phyloP scores from a whole-genome alignment of 2,113 vertebrate genomes.

The Plestiodon gilberti region DNA sequence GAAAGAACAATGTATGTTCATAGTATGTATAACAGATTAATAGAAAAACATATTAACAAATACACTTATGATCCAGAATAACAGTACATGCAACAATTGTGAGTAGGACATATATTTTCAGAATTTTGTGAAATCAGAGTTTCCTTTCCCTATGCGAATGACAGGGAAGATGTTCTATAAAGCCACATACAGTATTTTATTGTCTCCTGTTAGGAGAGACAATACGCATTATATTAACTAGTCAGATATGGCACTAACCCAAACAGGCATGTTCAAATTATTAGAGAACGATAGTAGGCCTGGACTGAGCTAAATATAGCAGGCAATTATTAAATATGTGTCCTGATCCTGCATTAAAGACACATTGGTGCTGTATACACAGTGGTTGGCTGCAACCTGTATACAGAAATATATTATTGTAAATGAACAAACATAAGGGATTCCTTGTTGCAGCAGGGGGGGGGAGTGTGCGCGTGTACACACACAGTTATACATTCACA shows the following conservation, averaged over 20 bases:
- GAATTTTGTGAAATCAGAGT: slow-evolving; percentile 8
- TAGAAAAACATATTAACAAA: slow-evolving; percentile 27
- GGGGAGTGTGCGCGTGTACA: not conserved
- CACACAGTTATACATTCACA: not conserved
- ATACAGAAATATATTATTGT: slow-evolving; percentile 40
- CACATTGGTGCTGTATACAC: slow-evolving; percentile 12
- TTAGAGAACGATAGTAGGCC: slow-evolving; percentile 32
- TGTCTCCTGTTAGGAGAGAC: slow-evolving; percentile 27
- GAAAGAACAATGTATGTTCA: not conserved
- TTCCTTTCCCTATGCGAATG: slow-evolving; percentile 21
- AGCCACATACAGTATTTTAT: not conserved
- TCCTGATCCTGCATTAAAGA: slow-evolving; percentile 29
- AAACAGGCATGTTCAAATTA: slow-evolving; percentile 34
- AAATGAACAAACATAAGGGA: slow-evolving; percentile 40
- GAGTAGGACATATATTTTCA: not conserved
- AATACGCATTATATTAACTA: slow-evolving; percentile 10
- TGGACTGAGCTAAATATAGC: slow-evolving; percentile 13
- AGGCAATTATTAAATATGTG: slow-evolving; percentile 16
- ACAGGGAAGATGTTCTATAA: slow-evolving; percentile 29
- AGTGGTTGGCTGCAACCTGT: not conserved
- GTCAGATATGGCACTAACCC: slow-evolving; percentile 16
- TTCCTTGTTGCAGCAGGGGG: slow-evolving; percentile 22
- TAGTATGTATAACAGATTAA: slow-evolving; percentile 34
- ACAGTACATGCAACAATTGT: slow-evolving; percentile 25
- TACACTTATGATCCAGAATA: slow-evolving; percentile 27